Conservation (phyloP, 2,888 invertebrate species). For the Protonemura montana region DNA sequence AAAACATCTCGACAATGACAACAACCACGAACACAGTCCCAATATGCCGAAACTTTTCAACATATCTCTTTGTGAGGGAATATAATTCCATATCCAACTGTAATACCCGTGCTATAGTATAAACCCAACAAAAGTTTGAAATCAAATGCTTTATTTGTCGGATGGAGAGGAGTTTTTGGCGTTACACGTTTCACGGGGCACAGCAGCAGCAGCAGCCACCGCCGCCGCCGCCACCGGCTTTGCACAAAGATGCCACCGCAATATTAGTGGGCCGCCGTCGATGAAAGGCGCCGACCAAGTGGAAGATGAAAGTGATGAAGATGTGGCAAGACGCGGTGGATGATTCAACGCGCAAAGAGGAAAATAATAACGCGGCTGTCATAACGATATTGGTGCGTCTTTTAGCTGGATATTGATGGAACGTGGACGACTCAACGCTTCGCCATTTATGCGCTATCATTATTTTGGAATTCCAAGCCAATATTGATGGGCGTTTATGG, state of each 20-base stretch:
- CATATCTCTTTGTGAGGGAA: background rate
- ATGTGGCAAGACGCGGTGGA: constrained; percentile 16
- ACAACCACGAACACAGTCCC: background rate
- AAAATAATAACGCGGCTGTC: constrained; percentile 14
- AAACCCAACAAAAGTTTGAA: constrained; percentile 20
- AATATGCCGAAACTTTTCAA: constrained; percentile 36
- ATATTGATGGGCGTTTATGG: too few relatives aligned
- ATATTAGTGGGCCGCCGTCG: background rate
- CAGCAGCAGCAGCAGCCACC: background rate
- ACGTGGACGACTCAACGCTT: too few relatives aligned
- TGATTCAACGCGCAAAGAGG: constrained; percentile 31
- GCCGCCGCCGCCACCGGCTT: constrained; percentile 13
- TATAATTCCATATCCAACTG: constrained; percentile 27
- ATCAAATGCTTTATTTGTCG: constrained; percentile 32
- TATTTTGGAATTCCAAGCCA: too few relatives aligned
- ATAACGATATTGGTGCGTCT: background rate
- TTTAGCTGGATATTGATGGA: background rate
- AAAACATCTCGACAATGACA: constrained; percentile 16
- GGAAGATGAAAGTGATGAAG: constrained; percentile 35
- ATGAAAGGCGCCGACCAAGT: constrained; percentile 22
- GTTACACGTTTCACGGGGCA: background rate
- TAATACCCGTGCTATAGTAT: background rate
- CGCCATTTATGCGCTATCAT: too few relatives aligned
- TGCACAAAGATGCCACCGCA: constrained; percentile 28
- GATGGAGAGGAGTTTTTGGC: constrained; percentile 5